Evolutionary conservation across 53 echinoderm and acorn worm species (phyloP), one percentile per base, ranked within the genome.

Genomic region (Temnopleurus reevesii): DNA sequence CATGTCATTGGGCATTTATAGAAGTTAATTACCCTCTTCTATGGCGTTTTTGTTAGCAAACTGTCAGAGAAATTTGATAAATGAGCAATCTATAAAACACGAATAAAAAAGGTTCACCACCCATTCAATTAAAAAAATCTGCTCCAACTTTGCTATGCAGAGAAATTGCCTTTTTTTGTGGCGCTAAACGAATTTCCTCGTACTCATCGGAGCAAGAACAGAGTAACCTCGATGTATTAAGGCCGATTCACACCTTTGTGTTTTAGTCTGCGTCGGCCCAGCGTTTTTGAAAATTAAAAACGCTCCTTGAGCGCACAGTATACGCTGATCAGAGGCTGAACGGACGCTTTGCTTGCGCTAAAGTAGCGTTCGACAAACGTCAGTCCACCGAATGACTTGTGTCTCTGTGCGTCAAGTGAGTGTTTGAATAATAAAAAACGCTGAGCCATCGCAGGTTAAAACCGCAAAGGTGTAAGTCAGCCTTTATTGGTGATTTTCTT

Each of bases 1-100:
- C 88, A 87, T 87, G 88, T 87, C 88, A 87, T 29, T 28, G 30
- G 71, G 88, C 71, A 87, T 87, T 87, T 87, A 87, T 66, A 65
- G 41, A 71, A 71, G 66, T 87, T 66, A 87, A 87, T 87, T 87
- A 87, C 88, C 88, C 88, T 71, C 88, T 46, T 49, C 88, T 51
- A 0, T 66, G n/a, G 88, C 29, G 44, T 29, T 66, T 66, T 87
- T 87, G 88, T 87, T 51, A 65, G 65, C 30, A 87, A 87, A 66
- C 88, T 87, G 88, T 87, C 88, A 87, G 5, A 44, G 29, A 66
- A 58, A 35, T 47, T 71, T 87, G 88, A 87, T 66, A 49, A 87
- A 87, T 71, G 88, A 36, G 46, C 21, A 13, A 45, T 59, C 46
- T 38, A 19, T 26, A 33, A 47, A 71, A 36, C 26, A 12, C 21